phyloP scores from a whole-genome alignment of 2,113 vertebrate genomes.

The Pelecanus crispus region DNA sequence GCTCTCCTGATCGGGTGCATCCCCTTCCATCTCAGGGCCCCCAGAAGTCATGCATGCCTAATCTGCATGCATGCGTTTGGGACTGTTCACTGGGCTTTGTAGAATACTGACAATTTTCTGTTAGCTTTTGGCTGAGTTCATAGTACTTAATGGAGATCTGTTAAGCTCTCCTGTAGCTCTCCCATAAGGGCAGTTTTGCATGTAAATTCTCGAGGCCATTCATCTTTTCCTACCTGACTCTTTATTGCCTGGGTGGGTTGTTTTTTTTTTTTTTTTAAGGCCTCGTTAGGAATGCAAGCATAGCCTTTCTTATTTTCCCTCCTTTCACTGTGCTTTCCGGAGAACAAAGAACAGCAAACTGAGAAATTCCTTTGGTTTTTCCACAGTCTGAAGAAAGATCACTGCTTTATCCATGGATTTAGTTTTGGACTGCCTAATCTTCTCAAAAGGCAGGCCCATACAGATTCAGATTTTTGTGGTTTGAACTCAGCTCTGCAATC shows the following conservation, averaged over 20 bases:
- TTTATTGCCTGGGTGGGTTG: neutral
- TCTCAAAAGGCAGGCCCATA: constrained; percentile 13
- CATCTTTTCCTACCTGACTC: constrained; percentile 28
- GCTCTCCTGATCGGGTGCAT: neutral
- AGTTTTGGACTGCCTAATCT: constrained; percentile 18
- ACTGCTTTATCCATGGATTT: constrained; percentile 24
- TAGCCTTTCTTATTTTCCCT: constrained; percentile 1
- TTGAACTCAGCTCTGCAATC: neutral
- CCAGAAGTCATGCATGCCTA: constrained; percentile 41
- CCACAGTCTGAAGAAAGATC: neutral
- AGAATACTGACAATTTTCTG: constrained; percentile 29
- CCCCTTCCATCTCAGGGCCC: constrained; percentile 2
- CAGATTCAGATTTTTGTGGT: constrained; percentile 35
- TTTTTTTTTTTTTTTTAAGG: neutral
- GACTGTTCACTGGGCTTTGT: constrained; percentile 8
- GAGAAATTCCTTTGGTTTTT: constrained; percentile 49
- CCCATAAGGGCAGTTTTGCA: neutral
- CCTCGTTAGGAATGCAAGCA: neutral
- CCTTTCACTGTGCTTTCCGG: constrained; percentile 13
- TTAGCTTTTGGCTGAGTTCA: constrained; percentile 54
- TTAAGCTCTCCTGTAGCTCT: constrained; percentile 22
- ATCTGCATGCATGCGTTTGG: neutral
- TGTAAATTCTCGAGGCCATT: constrained; percentile 50
- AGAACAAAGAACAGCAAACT: constrained; percentile 47
- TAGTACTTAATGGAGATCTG: neutral